Evolutionary conservation across 1,140 invertebrate species (phyloP), one percentile per base, ranked within the genome.

Genomic region (Euborellia annulipes): DNA sequence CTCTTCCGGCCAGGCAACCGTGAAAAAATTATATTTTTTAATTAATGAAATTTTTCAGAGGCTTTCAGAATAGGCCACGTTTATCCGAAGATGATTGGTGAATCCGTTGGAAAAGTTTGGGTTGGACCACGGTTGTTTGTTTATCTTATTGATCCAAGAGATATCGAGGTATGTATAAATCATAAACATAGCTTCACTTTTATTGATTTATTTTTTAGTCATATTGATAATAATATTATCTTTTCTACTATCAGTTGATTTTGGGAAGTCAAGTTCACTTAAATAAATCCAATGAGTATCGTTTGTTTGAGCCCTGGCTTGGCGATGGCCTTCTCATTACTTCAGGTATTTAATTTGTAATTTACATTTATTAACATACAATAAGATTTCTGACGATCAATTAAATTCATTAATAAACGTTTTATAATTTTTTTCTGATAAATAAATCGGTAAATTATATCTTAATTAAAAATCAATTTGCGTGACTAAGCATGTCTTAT

Each of bases 251-350:
- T 2, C 43, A 54, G 53, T 13, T 54, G 7, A 47, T 55, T 19
- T 32, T 55, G 13, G 48, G 54, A n/a, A 55, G 52, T 37, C 37
- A 40, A 9, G 39, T 41, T 2, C 76, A 79, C 60, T 77, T 82
- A 38, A 78, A 82, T 60, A 82, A 82, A 61, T 75, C 78, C 7
- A 60, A 67, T 13, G 79, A 82, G 51, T 82, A 82, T 59, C 68
- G 67, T 50, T 78, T 79, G 62, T 82, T 82, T 61, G 69, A 79
- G 51, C 79, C 79, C 1, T 82, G 79, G 79, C 69, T 82, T 13
- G 79, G 79, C 56, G 70, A 82, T 50, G 79, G 79, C 45, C 72
- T 82, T 1, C 70, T 82, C n/a, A 80, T 82, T 49, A 80, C 76
- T 48, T 75, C 74, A 52, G 82, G 80, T 81, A 63, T 64, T 58